Conservation (phyloP, 2,113 vertebrate genomes). For the Myiozetetes cayanensis region DNA sequence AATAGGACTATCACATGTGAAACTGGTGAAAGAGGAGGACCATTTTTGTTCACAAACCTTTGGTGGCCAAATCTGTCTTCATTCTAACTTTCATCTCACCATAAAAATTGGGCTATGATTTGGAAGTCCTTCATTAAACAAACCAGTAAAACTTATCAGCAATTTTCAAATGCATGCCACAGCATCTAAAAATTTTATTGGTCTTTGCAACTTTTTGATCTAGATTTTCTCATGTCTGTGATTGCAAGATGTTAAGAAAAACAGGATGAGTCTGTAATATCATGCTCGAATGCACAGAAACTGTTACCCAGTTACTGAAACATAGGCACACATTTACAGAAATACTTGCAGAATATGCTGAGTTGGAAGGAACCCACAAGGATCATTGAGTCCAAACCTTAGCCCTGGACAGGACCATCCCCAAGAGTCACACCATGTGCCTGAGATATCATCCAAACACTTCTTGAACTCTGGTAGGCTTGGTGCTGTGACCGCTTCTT, state of each 20-base stretch:
- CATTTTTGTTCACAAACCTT: neutral
- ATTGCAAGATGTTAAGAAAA: neutral
- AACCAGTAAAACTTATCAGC: neutral
- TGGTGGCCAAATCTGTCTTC: neutral
- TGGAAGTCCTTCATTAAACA: neutral
- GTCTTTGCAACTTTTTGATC: neutral
- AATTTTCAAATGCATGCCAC: neutral
- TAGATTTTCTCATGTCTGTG: neutral
- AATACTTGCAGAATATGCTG: neutral
- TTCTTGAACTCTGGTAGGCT: neutral
- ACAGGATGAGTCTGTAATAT: neutral
- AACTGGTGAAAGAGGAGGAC: neutral
- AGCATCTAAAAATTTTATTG: neutral
- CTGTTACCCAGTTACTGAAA: neutral
- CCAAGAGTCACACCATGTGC: neutral
- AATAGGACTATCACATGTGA: neutral
- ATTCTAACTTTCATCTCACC: neutral
- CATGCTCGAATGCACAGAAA: neutral
- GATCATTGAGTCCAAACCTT: neutral
- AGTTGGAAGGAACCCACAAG: neutral
- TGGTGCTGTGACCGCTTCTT: neutral
- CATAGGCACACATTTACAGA: neutral
- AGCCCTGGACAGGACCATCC: neutral
- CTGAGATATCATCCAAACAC: neutral
- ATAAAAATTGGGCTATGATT: neutral